Conservation (phyloP, 2,113 vertebrate genomes). For the Leptosomus discolor region DNA sequence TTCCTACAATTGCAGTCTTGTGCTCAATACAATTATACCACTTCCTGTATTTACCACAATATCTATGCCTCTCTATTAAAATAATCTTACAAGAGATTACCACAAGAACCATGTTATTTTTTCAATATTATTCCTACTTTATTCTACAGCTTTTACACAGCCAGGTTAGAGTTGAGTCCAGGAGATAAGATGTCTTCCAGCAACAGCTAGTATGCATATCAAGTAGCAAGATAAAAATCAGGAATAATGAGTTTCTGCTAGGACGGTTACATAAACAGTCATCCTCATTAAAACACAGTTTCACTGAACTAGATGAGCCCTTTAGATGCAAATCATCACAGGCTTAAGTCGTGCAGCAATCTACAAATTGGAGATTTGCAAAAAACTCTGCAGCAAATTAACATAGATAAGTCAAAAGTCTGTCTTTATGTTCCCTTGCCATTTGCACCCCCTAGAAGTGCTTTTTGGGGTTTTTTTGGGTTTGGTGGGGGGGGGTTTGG, state of each 20-base stretch:
- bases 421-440: neutral
- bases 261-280: constrained; percentile 7
- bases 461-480: neutral
- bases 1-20: neutral
- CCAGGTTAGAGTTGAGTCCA: neutral
- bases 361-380: neutral
- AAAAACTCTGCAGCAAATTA: neutral
- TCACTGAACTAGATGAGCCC: neutral
- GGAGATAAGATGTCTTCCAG: neutral
- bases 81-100: neutral
- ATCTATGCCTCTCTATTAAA: neutral
- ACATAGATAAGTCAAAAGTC: neutral
- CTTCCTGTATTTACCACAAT: neutral
- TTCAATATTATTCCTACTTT: neutral
- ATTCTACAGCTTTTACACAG: neutral
- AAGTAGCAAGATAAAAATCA: constrained; percentile 29
- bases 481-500: fast-evolving
- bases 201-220: neutral
- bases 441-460: neutral
- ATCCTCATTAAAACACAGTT: constrained; percentile 3
- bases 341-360: neutral
- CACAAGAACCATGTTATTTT: neutral
- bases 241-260: constrained; percentile 49
- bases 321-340: neutral
- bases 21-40: neutral